Evolutionary conservation across 1,140 invertebrate genomes (phyloP).

Genomic region (Drosophila simulans): DNA sequence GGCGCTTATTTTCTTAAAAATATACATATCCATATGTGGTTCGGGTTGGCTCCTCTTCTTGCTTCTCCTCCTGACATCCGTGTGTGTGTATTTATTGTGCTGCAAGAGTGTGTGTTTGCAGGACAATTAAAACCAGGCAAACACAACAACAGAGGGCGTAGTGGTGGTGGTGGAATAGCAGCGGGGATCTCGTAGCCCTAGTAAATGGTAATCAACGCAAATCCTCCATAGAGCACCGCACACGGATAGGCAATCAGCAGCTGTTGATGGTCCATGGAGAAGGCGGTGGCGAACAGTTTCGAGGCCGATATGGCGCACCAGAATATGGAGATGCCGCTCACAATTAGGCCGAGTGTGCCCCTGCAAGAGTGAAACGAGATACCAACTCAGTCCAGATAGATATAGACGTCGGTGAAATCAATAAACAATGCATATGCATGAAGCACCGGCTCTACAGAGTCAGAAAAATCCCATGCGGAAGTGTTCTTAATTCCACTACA

Average conservation of each 20-base stretch:
- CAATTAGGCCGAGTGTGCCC: conserved; percentile 86
- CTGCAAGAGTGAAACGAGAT: conserved; percentile 73
- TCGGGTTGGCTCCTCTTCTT: conserved; percentile 31
- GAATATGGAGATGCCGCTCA: conserved; percentile 89
- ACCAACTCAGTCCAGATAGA: conserved; percentile 45
- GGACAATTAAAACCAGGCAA: conserved; percentile 73
- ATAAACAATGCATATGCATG: conserved; percentile 81
- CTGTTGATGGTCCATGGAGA: conserved; percentile 92
- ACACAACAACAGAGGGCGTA: conserved; percentile 24
- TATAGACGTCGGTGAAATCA: conserved; percentile 61
- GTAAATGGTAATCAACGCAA: conserved; percentile 92
- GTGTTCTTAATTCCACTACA: not conserved
- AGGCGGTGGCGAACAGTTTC: conserved; percentile 91
- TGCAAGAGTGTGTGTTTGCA: conserved; percentile 38
- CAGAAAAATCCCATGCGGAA: not conserved
- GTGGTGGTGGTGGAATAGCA: conserved; percentile 19
- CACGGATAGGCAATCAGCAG: conserved; percentile 94
- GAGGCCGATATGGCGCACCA: conserved; percentile 95
- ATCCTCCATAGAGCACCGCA: conserved; percentile 93
- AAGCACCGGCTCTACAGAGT: conserved; percentile 15
- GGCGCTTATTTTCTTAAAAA: conserved; percentile 78
- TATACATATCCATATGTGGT: conserved; percentile 29
- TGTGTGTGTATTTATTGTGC: conserved; percentile 38
- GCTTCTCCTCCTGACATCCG: conserved; percentile 8
- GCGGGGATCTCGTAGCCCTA: conserved; percentile 53